Evolutionary conservation across 2,113 vertebrate genomes (phyloP).

Genomic region (Prionailurus bengalensis): DNA sequence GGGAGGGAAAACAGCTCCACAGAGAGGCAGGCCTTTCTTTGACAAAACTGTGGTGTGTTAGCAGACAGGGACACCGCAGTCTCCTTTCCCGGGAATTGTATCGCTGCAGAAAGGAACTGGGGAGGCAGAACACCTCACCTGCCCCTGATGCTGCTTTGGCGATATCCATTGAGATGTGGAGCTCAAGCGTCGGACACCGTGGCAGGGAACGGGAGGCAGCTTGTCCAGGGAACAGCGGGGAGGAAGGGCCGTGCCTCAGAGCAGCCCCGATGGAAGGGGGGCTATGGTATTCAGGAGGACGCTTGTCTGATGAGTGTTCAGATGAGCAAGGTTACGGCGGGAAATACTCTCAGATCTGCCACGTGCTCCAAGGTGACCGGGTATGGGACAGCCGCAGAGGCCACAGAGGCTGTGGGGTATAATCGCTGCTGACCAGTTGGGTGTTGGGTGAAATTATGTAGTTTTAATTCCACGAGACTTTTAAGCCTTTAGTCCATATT

Average conservation of each 20-base stretch:
- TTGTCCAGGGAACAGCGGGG: no score
- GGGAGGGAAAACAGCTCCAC: not conserved
- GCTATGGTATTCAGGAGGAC: not conserved
- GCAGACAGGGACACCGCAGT: not conserved
- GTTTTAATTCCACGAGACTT: not conserved
- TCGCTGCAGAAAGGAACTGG: not conserved
- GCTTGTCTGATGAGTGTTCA: not conserved
- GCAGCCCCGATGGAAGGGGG: no score
- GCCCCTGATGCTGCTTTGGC: not conserved
- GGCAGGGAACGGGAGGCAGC: not conserved
- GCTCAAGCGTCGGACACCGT: not conserved
- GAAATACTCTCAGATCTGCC: not conserved
- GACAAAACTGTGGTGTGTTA: not conserved
- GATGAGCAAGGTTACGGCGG: not conserved
- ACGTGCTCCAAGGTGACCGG: not conserved
- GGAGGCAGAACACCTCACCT: not conserved
- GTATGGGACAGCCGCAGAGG: not conserved
- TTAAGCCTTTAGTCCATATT: not conserved
- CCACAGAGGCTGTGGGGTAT: not conserved
- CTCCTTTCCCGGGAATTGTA: not conserved
- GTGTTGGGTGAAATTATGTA: not conserved
- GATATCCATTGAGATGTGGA: fast-evolving
- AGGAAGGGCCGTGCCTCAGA: not conserved
- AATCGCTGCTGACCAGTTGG: not conserved
- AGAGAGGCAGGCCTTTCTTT: not conserved